Percentiles rank a stretch among this genome's conserved stretches.
Evolutionary conservation across 2,113 vertebrate species (phyloP).

Genomic region (Casuarius casuarius): DNA sequence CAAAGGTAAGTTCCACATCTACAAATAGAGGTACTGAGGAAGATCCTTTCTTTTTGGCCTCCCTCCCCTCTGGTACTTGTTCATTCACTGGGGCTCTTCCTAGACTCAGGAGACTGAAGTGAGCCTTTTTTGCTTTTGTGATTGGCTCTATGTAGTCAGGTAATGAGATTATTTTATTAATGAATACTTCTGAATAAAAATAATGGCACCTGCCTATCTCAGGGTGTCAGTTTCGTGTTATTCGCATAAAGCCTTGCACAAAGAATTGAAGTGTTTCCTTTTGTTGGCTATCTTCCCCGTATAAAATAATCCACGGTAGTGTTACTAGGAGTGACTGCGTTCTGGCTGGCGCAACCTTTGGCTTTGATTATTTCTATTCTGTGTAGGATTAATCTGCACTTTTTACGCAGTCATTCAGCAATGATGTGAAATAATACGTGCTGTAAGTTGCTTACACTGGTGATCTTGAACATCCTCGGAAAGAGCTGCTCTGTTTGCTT

Average conservation of each 20-base stretch:
- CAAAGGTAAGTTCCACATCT: background rate
- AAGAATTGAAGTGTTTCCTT: background rate
- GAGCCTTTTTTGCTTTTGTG: background rate
- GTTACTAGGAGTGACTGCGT: background rate
- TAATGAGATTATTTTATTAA: background rate
- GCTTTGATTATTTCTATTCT: background rate
- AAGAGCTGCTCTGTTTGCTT: background rate
- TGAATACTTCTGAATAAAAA: background rate
- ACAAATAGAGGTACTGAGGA: background rate
- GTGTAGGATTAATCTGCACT: accelerated
- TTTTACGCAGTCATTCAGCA: background rate
- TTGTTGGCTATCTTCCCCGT: background rate
- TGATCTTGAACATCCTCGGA: background rate
- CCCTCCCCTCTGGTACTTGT: background rate
- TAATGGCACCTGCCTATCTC: background rate
- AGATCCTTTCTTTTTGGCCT: background rate
- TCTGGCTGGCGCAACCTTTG: background rate
- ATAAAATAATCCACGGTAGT: background rate
- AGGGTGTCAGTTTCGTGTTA: background rate
- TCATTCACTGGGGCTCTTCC: background rate
- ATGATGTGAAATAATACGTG: background rate
- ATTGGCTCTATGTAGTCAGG: background rate
- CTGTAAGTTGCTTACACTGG: background rate
- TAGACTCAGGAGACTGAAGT: background rate
- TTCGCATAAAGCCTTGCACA: background rate